Evolutionary conservation across 2,797 vertebrate species (phyloP), one percentile per base, ranked within the genome.

Genomic region (Hypotaenidia philippensis): DNA sequence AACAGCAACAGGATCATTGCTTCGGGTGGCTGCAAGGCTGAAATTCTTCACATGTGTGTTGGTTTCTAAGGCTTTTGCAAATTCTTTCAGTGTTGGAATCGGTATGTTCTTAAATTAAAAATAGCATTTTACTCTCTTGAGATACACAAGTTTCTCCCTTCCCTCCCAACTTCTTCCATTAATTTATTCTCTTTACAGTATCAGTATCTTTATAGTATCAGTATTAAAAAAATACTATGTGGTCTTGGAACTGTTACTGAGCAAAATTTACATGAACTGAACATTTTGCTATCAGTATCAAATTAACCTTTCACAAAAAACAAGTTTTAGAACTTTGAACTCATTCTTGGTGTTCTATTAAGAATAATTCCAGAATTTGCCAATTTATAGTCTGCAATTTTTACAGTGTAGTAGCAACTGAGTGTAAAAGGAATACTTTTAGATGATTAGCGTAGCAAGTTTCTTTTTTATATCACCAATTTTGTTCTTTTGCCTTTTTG

Each of bases 41-140:
- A 99, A 99, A 96, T 97, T 98, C 97, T 98, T 99, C 90, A 99
- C 99, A 13, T 98, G 97, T 0, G 97, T 98, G 98, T 99, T 99
- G 78, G 92, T 98, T 98, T 99, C 99, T 98, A 99, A 98, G 93
- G 99, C 99, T 98, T 99, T 99, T 36, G 99, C 99, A 45, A 99
- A 98, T 87, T 99, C 99, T 97, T 99, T 99, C 95, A 99, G 98
- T 2, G 98, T 99, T 85, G 99, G 99, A 96, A 99, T 99, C 21
- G 99, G 99, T 97, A 99, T 99, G 97, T 99, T 99, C 99, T 99
- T 87, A 64, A 97, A 98, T 96, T 71, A 98, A 89, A 95, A 97
- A 87, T 9, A 96, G 90, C 77, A 56, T 91, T 92, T 94, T 50
- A 87, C 22, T 90, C 64, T 92, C 83, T 87, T 49, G 70, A 94